These are phyloP conservation scores for Oscheius onirici DNA, from an alignment of 2,888 invertebrate genomes.

Conservation along the genomic window DNA sequence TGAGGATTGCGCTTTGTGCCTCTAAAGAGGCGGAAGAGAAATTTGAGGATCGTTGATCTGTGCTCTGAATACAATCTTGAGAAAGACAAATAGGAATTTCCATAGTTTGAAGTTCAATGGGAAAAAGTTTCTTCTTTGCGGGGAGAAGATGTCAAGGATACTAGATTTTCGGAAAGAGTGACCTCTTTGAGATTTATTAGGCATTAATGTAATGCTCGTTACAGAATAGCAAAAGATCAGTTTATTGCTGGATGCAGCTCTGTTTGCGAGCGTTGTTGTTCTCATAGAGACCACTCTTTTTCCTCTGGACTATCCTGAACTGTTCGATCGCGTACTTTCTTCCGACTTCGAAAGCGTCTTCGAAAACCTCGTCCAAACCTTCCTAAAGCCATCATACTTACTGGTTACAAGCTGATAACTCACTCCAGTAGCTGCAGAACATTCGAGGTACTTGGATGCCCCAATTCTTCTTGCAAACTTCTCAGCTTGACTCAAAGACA, in stretches of 20 bases:
- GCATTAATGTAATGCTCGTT: constrained; percentile 3
- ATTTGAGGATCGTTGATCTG: too few relatives aligned
- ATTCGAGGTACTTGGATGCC: constrained; percentile 30
- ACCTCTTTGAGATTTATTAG: constrained; percentile 1
- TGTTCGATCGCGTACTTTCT: constrained; percentile 29
- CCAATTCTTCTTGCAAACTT: constrained; percentile 31
- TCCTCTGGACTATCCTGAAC: constrained; percentile 19
- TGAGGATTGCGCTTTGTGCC: too few relatives aligned
- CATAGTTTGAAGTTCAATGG: too few relatives aligned
- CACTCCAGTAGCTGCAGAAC: constrained; percentile 30
- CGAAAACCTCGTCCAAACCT: constrained; percentile 35
- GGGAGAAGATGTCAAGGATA: background rate
- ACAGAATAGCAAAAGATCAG: background rate
- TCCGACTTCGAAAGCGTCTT: constrained; percentile 33
- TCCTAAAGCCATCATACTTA: constrained; percentile 26
- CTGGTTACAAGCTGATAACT: background rate
- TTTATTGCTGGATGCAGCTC: constrained; percentile 35
- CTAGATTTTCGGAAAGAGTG: too few relatives aligned
- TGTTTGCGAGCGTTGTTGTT: constrained; percentile 19
- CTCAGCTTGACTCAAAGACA: constrained; percentile 33
- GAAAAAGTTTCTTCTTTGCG: too few relatives aligned
- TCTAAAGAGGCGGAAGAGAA: too few relatives aligned
- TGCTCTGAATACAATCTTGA: too few relatives aligned
- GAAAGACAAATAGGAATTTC: too few relatives aligned
- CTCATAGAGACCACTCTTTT: constrained; percentile 21